A percentile compares a stretch with the other conserved stretches of the same genome.
These are phyloP conservation scores for Taxidea taxus DNA, from an alignment of 2,113 vertebrate species.

Conservation along the genomic window DNA sequence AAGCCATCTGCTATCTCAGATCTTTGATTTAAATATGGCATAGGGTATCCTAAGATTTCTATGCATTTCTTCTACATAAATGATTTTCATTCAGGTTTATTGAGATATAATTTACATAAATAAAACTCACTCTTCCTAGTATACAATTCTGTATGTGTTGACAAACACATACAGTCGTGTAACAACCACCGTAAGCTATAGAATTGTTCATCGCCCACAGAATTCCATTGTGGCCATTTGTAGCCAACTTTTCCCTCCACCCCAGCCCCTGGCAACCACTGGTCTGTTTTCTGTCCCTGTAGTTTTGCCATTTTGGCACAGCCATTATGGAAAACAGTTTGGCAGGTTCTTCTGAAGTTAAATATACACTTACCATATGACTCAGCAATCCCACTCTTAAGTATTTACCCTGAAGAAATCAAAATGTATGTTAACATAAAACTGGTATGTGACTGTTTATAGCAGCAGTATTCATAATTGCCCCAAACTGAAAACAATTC, in stretches of 20 bases:
- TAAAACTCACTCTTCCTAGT: constrained; percentile 3
- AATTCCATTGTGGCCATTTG: neutral
- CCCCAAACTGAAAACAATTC: neutral
- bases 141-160: neutral
- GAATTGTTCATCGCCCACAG: neutral
- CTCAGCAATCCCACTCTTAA: constrained; percentile 13
- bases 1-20: neutral
- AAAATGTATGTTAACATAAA: constrained; percentile 3
- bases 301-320: constrained; percentile 1
- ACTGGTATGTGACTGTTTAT: constrained; percentile 1
- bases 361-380: constrained; percentile 27
- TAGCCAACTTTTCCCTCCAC: neutral
- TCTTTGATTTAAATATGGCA: constrained; percentile 48
- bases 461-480: neutral
- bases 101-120: constrained; percentile 40
- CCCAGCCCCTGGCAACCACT: neutral
- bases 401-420: constrained; percentile 27
- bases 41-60: constrained; percentile 35
- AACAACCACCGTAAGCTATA: neutral
- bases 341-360: constrained; percentile 36
- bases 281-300: constrained; percentile 11
- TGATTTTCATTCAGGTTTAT: constrained; percentile 35
- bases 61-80: constrained; percentile 32
- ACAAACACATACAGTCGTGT: neutral
- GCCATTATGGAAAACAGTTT: constrained; percentile 22